phyloP scores from a whole-genome alignment of 2,888 invertebrate genomes.

The Cerceris ruficornis region DNA sequence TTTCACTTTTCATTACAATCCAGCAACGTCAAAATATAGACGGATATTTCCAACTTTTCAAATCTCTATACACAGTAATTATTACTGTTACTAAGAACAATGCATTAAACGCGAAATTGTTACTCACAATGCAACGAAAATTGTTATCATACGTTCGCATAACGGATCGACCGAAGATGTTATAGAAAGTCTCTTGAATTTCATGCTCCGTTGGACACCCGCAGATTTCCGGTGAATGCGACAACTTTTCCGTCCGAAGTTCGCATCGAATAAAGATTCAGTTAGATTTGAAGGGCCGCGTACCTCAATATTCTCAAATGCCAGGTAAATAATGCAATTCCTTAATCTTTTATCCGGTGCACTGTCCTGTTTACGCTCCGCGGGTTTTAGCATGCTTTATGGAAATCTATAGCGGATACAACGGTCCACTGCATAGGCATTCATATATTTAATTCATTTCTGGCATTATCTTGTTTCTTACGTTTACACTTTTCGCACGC shows the following conservation, averaged over 20 bases:
- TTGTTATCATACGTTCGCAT: conserved; percentile 8
- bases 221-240: conserved; percentile 41
- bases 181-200: conserved; percentile 51
- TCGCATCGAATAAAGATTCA: conserved; percentile 14
- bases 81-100: no score
- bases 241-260: conserved; percentile 19
- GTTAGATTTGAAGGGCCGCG: conserved; percentile 12
- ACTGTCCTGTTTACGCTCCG: conserved; percentile 52
- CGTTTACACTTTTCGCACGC: conserved; percentile 25
- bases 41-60: no score
- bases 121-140: neutral
- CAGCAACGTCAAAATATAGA: no score
- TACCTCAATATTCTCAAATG: conserved; percentile 28
- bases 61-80: no score
- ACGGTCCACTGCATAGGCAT: conserved; percentile 59
- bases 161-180: conserved; percentile 37
- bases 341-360: conserved; percentile 33
- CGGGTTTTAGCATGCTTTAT: conserved; percentile 55
- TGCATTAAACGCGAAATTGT: neutral
- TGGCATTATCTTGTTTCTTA: conserved; percentile 41
- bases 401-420: conserved; percentile 62
- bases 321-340: conserved; percentile 15
- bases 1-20: no score
- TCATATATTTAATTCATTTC: conserved; percentile 64
- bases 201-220: conserved; percentile 51